Percentiles rank a stretch among this genome's conserved stretches.
Conservation (phyloP, 35 echinoderm and acorn worm species). For the Lytechinus variegatus region DNA sequence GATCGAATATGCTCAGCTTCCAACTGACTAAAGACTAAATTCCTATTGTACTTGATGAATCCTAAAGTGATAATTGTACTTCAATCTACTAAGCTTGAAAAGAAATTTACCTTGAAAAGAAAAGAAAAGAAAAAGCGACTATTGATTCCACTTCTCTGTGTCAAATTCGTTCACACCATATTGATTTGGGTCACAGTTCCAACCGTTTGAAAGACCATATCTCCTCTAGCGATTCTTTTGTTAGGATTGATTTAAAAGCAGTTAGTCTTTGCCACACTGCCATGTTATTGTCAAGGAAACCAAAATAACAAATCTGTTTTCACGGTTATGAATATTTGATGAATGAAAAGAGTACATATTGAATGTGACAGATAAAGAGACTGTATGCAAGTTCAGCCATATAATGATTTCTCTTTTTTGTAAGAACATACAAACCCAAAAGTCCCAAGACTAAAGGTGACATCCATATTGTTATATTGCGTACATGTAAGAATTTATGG, state of each 20-base stretch:
- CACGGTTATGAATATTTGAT: neutral
- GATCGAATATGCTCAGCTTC: neutral
- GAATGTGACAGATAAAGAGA: too few relatives aligned
- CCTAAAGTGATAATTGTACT: neutral
- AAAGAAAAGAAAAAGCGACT: neutral
- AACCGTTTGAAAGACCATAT: neutral
- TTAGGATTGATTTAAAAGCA: neutral
- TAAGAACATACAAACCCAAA: neutral
- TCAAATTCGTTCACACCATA: neutral
- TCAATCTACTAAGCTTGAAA: neutral
- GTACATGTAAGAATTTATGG: neutral
- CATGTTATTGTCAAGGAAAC: neutral
- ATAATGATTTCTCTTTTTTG: neutral
- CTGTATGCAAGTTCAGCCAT: too few relatives aligned
- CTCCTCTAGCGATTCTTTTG: neutral
- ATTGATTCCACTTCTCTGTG: neutral
- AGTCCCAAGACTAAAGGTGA: neutral
- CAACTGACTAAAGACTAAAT: neutral
- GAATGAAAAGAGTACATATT: neutral
- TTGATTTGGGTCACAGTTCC: neutral
- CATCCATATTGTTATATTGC: neutral
- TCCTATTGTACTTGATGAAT: neutral
- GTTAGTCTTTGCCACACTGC: neutral
- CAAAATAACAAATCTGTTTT: constrained; percentile 6
- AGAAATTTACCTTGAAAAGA: neutral